Evolutionary conservation across 2,888 invertebrate genomes (phyloP), one percentile per base, ranked within the genome.

Genomic region (Microdon myrmicae): DNA sequence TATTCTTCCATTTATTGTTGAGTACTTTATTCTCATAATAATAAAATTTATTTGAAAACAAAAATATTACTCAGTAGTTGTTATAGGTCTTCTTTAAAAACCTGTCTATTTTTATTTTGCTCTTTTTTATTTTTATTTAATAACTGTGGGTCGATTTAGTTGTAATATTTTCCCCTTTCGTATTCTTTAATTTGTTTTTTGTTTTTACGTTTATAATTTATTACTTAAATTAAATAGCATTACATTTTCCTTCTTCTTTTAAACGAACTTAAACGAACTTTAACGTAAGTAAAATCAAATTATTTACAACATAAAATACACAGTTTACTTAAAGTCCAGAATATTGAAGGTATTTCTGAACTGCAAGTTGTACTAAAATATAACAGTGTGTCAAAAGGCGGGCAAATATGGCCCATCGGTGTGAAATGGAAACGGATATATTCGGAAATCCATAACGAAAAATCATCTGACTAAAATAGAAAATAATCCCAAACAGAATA

Each of bases 141-240:
- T 32, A 45, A 31, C 51, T 53, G 54, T 23, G 48, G 45, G 37
- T 51, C 51, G 38, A 35, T 20, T 53, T 32, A 23, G 5, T 19
- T 37, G 23, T 2, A 37, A 20, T 37, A 20, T 10, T 67, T 71
- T 64, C 29, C 25, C 16, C 23, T 13, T 19, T 13, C 26, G 41
- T 22, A 25, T 47, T 25, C 17, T 25, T 35, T 19, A 35, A 17
- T 34, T 7, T 48, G 35, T 23, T 38, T 61, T 44, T 44, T 43
- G 12, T 55, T 67, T 49, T 37, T 51, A 37, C 45, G 56, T 70
- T 70, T 73, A 72, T 73, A 70, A 72, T 72, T 72, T 71, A 68
- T 67, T 71, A 28, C 64, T 71, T 71, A 69, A 71, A 71, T 72
- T 70, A 74, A 71, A 72, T 69, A 71, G 61, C 41, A 60, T 60